Evolutionary conservation across 2,888 invertebrate species (phyloP).

Genomic region (Napeogenes inachia): DNA sequence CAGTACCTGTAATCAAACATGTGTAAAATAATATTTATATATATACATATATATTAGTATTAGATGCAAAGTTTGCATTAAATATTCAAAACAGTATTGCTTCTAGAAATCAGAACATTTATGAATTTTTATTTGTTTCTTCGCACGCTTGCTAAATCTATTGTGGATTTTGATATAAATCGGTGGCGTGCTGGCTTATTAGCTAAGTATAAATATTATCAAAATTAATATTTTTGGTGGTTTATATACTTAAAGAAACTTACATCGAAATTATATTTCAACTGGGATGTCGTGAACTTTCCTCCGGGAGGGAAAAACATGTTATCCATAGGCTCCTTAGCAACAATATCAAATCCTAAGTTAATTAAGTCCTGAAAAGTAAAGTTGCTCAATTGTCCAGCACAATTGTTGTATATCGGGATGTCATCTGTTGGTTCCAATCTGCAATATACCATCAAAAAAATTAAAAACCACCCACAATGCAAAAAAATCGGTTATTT

Average conservation of each 20-base stretch:
- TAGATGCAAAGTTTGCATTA: too few relatives aligned
- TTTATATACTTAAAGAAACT: background rate
- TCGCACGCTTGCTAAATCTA: too few relatives aligned
- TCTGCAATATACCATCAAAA: slow-evolving; percentile 35
- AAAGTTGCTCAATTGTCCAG: slow-evolving; percentile 82
- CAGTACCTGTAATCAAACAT: slow-evolving; percentile 67
- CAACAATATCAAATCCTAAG: slow-evolving; percentile 70
- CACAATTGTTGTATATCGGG: slow-evolving; percentile 89
- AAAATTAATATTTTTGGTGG: too few relatives aligned
- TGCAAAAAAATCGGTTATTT: too few relatives aligned
- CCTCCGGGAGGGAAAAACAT: slow-evolving; percentile 83
- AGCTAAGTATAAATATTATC: too few relatives aligned
- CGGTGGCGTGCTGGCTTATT: too few relatives aligned
- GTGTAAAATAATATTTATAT: slow-evolving; percentile 1
- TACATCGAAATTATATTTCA: slow-evolving; percentile 81
- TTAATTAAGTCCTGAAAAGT: slow-evolving; percentile 80
- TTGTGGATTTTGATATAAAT: too few relatives aligned
- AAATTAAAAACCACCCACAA: too few relatives aligned
- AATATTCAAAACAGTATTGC: too few relatives aligned
- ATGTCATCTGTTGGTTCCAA: slow-evolving; percentile 59
- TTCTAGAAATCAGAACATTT: too few relatives aligned
- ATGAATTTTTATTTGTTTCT: too few relatives aligned
- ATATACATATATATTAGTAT: too few relatives aligned
- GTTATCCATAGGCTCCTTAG: slow-evolving; percentile 81
- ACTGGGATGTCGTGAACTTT: slow-evolving; percentile 75